phyloP scores from a whole-genome alignment of 2,113 vertebrate species.

The Sinocyclocheilus anophthalmus region DNA sequence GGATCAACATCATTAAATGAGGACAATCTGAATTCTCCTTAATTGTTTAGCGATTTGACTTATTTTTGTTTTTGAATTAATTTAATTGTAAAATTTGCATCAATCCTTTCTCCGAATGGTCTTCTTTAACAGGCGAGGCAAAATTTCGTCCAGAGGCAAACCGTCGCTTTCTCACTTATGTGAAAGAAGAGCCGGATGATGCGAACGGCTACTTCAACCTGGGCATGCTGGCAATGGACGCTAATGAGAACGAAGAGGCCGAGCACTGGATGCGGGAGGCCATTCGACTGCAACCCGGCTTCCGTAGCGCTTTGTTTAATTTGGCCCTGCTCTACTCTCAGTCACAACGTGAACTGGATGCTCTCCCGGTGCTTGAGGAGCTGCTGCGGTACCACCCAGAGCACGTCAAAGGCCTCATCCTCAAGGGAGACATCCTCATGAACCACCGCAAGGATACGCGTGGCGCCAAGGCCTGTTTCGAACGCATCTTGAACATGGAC shows the following conservation, averaged over 20 bases:
- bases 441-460: constrained; percentile 94
- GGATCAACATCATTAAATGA: background rate
- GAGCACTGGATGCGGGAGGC: constrained; percentile 96
- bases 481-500: constrained; percentile 88
- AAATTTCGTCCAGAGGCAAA: constrained; percentile 92
- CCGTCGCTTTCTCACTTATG: constrained; percentile 87
- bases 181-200: constrained; percentile 91
- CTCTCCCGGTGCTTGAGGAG: constrained; percentile 88
- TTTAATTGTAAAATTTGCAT: background rate
- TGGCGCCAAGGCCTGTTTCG: constrained; percentile 90
- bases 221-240: constrained; percentile 98
- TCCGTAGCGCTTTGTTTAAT: constrained; percentile 96
- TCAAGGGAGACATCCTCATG: constrained; percentile 98
- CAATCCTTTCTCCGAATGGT: background rate
- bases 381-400: constrained; percentile 88
- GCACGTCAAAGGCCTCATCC: constrained; percentile 94
- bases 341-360: constrained; percentile 86
- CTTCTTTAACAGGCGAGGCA: constrained; percentile 80
- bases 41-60: background rate
- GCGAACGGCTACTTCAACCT: constrained; percentile 98
- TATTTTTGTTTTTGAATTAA: no score
- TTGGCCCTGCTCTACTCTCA: constrained; percentile 94
- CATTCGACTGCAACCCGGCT: constrained; percentile 86
- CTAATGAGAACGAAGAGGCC: constrained; percentile 86
- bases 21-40: background rate